Evolutionary conservation across 2,113 vertebrate species (phyloP), one percentile per base, ranked within the genome.

Genomic region (Carettochelys insculpta): DNA sequence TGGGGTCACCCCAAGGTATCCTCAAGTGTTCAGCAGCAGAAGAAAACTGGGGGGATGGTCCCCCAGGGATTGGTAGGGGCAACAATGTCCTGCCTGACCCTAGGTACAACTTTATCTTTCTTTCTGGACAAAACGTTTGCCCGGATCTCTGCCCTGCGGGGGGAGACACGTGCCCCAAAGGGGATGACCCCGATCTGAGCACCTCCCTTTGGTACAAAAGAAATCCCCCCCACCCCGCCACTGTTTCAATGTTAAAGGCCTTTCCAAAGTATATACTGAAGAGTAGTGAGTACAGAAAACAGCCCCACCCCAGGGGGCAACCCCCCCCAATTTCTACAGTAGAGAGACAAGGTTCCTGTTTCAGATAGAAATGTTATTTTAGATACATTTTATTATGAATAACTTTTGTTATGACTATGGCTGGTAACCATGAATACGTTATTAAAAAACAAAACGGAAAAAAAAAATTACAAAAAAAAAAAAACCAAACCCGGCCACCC

Each of bases 371-470:
- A 97, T 96, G 96, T 97, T 98, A 98, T 97, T 97, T 98, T 97
- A 98, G 97, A 97, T 97, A 98, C 96, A 97, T 97, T 98, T 98
- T 98, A 96, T 95, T 95, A 98, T 97, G 97, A 97, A 97, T 97
- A 97, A 97, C 97, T 97, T 98, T 98, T 97, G 97, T 97, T 98
- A 97, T 98, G 97, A 97, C 97, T 97, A 98, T 98, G 97, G 97
- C 97, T 98, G 97, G 97, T 97, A 98, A 97, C 97, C 97, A 98
- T 96, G 96, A 97, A 96, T 97, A 97, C 97, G 97, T 97, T 96
- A 97, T 96, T 96, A 97, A 97, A 83, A 68, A 83, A 41, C 61
- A 68, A 68, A 68, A 68, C 61, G 31, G 27, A 29, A 61, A 68
- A 65, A 61, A 65, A 68, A 68, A 38, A 22, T 11, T 68, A 38